Base-by-base conservation (phyloP, 2,113 vertebrate genomes). In the Hyperoodon ampullatus region DNA sequence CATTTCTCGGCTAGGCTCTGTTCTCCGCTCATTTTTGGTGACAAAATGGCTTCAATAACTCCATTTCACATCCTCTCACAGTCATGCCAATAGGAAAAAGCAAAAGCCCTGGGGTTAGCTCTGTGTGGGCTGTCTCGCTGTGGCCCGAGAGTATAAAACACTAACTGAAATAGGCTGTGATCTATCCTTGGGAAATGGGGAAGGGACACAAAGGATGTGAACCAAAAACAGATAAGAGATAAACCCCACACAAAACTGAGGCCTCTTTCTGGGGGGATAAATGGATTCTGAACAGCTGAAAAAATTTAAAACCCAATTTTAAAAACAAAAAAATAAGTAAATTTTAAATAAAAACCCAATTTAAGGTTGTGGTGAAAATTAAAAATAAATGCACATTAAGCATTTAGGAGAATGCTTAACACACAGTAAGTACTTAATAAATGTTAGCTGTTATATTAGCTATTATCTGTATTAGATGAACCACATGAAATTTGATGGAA, bases 1-100 rank as follows among this genome's bases (percentile, higher is more conserved):
- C 26, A 72, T 58, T 44, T 88, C 65, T 50, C 53, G 78, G 21
- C 18, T 44, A 89, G 44, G 35, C 23, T 66, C 44, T 55, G n/a
- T 70, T 77, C 30, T 71, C 63, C 39, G 44, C 39, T 85, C 58
- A 70, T 82, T 81, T 93, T 89, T 66, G 15, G 71, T 35, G 42
- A 97, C 71, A 92, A 94, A 94, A 66, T 47, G 55, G 23, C 26
- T 77, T 66, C 61, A 18, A 21, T 18, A 85, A 80, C n/a, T 81
- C 28, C 47, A 78, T 61, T 80, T 72, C 71, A 94, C 30, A 61
- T 58, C 23, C 71, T 70, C 50, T 94, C 66, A 81, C 6, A 72
- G 66, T 89, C 24, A 68, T 92, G 42, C 8, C 78, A 61, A 84
- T 0, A 84, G 23, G 23, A 74, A 19, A 89, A 80, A 90, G 58